A percentile compares a stretch with the other conserved stretches of the same genome.
phyloP scores from a whole-genome alignment of 2,113 vertebrate species.

The Dipodomys spectabilis region DNA sequence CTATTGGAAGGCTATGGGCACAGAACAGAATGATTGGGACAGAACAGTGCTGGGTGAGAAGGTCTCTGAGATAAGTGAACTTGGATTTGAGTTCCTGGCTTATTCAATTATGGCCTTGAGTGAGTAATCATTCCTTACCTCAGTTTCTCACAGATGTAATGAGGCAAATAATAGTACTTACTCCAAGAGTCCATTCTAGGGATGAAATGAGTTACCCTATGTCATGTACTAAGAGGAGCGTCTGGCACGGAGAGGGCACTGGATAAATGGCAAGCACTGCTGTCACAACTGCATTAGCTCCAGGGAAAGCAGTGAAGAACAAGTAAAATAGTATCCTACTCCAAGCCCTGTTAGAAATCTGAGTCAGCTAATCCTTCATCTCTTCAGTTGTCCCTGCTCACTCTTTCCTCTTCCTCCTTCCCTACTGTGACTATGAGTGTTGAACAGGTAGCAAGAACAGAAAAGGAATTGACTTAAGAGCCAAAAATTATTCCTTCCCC shows the following conservation, averaged over 20 bases:
- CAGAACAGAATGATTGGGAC: no score
- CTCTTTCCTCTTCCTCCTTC: not conserved
- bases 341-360: not conserved
- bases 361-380: not conserved
- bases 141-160: constrained; percentile 3
- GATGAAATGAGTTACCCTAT: not conserved
- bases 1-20: not conserved
- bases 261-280: not conserved
- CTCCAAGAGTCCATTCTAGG: not conserved
- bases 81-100: not conserved
- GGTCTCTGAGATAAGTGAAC: not conserved
- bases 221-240: not conserved
- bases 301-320: not conserved
- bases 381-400: not conserved
- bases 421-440: not conserved
- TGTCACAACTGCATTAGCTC: not conserved
- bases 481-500: not conserved
- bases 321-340: not conserved
- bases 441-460: not conserved
- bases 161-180: not conserved
- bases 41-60: not conserved
- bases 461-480: not conserved
- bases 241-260: not conserved
- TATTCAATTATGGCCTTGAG: not conserved
- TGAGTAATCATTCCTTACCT: not conserved